Evolutionary conservation across 2,113 vertebrate species (phyloP), one percentile per base, ranked within the genome.

Genomic region (Orthonyx spaldingii): DNA sequence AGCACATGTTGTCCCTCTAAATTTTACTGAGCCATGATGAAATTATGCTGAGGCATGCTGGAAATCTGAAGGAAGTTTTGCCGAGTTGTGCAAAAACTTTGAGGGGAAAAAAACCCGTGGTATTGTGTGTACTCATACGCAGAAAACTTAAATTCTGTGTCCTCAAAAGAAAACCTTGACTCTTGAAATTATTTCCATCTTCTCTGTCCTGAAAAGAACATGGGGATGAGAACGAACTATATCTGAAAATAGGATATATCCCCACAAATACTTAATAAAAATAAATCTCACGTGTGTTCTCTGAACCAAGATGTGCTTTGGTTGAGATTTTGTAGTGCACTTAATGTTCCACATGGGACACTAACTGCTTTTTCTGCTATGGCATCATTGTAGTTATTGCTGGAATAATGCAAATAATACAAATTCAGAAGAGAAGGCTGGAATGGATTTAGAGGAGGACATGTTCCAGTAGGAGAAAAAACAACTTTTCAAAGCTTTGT

Each of bases 1-100:
- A 94, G 96, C 90, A 90, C 23, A 11, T 65, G 61, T 82, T 80
- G 30, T 94, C 53, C 9, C 75, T 88, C 39, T 70, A 59, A 53
- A 66, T 66, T 83, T 83, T 70, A 77, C 68, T 92, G 47, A 90
- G 59, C 84, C 1, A 2, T 71, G 55, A 30, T 87, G 72, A 59
- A 91, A 87, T 92, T 76, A 26, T 55, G 75, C 82, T 91, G 75
- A 91, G 65, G 44, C 26, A 16, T 37, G 16, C 78, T 83, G 57
- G 81, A 87, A 63, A 83, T 61, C 19, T 55, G 35, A 60, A 90
- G 82, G 59, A 83, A 50, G 18, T 59, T 78, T 53, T 85, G 56
- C 84, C 87, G 70, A 84, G 52, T 82, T 76, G 50, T 90, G 33
- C 32, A 82, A 46, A 87, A 74, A 75, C 23, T 75, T 56, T 27